Evolutionary conservation across 2,113 vertebrate species (phyloP), one percentile per base, ranked within the genome.

Genomic region (Geococcyx californianus): DNA sequence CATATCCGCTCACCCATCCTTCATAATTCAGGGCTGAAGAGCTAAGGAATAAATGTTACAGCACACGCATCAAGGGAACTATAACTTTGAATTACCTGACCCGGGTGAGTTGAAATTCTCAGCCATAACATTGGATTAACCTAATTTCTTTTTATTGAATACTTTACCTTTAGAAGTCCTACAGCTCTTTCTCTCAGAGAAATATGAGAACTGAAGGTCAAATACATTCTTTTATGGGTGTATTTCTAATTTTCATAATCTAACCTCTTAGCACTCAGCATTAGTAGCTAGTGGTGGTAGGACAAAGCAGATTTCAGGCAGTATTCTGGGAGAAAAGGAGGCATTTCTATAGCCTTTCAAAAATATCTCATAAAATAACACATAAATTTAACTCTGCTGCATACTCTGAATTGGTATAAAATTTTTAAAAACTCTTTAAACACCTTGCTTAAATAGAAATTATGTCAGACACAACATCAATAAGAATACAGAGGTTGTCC

Each of bases 121-220:
- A 96, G 95, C 95, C 95, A 96, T 93, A 97, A 96, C 93, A 95
- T 82, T 94, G 94, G 95, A 97, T 96, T 97, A 96, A 97, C 92
- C 88, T 95, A 90, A 94, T 95, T 95, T 94, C 84, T 91, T 86
- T 96, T 94, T 95, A 94, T 97, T 93, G 79, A 94, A 89, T 93
- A 93, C 93, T 95, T 94, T 94, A 87, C 83, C 86, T 96, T 93
- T 92, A 60, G 75, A 94, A 95, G 84, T 84, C 92, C 87, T 87
- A 67, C 79, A 94, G 86, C 16, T 64, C 36, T 40, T 88, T 91
- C 86, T 91, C 84, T 89, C 72, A 21, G 52, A 77, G 94, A 97
- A 92, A 93, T 84, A 92, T 26, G 68, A 89, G 93, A 93, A 75
- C 25, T 92, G 96, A 96, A 96, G 95, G 96, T 97, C 89, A 91